A percentile compares a stretch with the other conserved stretches of the same genome.
Evolutionary conservation across 1,140 invertebrate genomes (phyloP).

Genomic region (Odontomachus brunneus): DNA sequence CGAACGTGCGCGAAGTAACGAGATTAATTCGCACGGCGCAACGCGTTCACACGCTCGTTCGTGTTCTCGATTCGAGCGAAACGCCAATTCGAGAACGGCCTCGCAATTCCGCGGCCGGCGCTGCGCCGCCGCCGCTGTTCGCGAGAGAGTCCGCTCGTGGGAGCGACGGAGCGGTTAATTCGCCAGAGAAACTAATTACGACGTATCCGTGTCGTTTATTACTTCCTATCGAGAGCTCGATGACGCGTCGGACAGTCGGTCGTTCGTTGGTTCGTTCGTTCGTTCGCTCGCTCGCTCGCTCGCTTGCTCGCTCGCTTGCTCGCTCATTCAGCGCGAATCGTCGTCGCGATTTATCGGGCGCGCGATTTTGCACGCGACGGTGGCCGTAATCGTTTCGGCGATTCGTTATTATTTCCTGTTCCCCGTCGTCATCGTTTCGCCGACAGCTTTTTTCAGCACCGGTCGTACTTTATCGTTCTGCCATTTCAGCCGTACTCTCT

Average conservation of each 20-base stretch:
- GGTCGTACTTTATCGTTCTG: background rate
- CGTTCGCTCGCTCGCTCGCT: too few species aligned
- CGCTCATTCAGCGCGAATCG: background rate
- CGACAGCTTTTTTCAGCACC: slow-evolving; percentile 46
- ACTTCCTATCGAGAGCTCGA: slow-evolving; percentile 37
- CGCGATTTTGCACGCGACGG: slow-evolving; percentile 8
- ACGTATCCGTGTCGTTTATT: slow-evolving; percentile 45
- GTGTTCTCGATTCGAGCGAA: slow-evolving; percentile 19
- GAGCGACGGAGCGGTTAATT: slow-evolving; percentile 43
- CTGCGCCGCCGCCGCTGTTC: too few species aligned
- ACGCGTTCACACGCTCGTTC: background rate
- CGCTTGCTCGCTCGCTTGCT: too few species aligned
- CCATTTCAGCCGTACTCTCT: background rate
- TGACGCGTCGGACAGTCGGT: slow-evolving; percentile 12
- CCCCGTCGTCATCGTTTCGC: background rate
- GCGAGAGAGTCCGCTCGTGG: slow-evolving; percentile 3
- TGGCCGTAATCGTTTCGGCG: background rate
- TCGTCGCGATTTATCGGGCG: slow-evolving; percentile 48
- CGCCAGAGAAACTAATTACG: slow-evolving; percentile 50
- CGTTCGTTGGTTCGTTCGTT: too few species aligned
- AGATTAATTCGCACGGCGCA: slow-evolving; percentile 31
- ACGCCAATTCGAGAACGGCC: slow-evolving; percentile 18
- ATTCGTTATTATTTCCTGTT: slow-evolving; percentile 43
- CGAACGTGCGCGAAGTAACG: slow-evolving; percentile 13
- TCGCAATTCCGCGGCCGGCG: background rate